Evolutionary conservation across 2,113 vertebrate genomes (phyloP).

Genomic region (Plotosus lineatus): DNA sequence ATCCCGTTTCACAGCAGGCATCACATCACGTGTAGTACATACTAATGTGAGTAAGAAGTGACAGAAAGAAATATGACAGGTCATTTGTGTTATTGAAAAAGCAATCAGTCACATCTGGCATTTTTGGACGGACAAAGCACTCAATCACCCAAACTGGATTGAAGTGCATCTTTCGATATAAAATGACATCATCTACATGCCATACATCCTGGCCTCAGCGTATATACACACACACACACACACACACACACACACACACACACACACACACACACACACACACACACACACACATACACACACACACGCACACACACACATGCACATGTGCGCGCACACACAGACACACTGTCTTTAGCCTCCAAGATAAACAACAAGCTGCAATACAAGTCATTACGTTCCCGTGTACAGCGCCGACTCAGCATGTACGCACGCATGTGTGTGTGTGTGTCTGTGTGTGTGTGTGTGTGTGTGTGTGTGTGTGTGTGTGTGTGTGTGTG

Average conservation of each 20-base stretch:
- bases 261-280: too few relatives aligned
- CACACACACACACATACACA: too few relatives aligned
- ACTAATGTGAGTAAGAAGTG: background rate
- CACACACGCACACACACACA: background rate
- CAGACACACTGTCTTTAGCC: constrained; percentile 69
- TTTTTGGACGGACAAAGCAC: background rate
- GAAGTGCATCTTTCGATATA: constrained; percentile 18
- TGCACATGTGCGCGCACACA: constrained; percentile 56
- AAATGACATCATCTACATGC: constrained; percentile 4
- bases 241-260: background rate
- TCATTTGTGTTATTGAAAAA: constrained; percentile 24
- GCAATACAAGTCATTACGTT: constrained; percentile 66
- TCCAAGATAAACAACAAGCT: constrained; percentile 55
- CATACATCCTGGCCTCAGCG: background rate
- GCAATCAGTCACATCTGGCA: constrained; percentile 26
- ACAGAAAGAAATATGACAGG: background rate
- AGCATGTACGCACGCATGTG: too few relatives aligned
- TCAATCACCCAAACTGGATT: background rate
- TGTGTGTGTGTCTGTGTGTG: too few relatives aligned
- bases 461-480: too few relatives aligned
- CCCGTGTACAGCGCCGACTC: constrained; percentile 59
- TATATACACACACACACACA: background rate
- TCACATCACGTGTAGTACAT: background rate
- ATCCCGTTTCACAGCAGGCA: background rate
- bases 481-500: too few relatives aligned